Evolutionary conservation across 2,113 vertebrate species (phyloP).

Genomic region (Cromileptes altivelis): DNA sequence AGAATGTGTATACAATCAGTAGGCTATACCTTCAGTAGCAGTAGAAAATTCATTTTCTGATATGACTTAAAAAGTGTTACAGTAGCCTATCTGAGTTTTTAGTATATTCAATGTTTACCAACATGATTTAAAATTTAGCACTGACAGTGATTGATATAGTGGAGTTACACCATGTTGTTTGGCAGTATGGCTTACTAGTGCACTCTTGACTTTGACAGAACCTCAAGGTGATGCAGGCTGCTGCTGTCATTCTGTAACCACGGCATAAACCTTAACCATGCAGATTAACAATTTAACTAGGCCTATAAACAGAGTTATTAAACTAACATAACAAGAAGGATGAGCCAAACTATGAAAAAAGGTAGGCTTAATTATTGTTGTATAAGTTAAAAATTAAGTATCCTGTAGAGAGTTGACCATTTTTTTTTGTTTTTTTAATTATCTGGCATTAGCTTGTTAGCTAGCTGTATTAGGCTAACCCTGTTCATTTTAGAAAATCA

Average conservation of each 20-base stretch:
- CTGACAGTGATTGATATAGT: not conserved
- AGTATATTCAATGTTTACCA: too few relatives aligned
- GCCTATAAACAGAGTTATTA: not conserved
- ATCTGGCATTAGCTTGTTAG: not conserved
- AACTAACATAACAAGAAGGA: not conserved
- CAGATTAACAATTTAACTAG: not conserved
- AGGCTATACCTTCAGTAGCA: too few relatives aligned
- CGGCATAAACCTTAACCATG: slow-evolving; percentile 1
- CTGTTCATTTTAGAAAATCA: not conserved
- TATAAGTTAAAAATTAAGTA: not conserved
- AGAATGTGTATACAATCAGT: too few relatives aligned
- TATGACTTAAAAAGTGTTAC: not conserved
- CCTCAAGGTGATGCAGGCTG: not conserved
- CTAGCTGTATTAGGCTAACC: not conserved
- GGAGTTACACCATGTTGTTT: not conserved
- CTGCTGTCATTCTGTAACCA: not conserved
- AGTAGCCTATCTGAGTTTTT: too few relatives aligned
- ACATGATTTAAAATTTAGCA: not conserved
- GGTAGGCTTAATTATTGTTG: not conserved
- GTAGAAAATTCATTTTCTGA: not conserved
- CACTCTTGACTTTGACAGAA: not conserved
- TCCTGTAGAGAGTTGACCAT: not conserved
- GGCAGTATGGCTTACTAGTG: not conserved
- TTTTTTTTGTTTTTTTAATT: not conserved
- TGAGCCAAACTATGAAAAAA: not conserved